Evolutionary conservation across 2,888 invertebrate genomes (phyloP).

Genomic region (Rhamphomyia laevipes): DNA sequence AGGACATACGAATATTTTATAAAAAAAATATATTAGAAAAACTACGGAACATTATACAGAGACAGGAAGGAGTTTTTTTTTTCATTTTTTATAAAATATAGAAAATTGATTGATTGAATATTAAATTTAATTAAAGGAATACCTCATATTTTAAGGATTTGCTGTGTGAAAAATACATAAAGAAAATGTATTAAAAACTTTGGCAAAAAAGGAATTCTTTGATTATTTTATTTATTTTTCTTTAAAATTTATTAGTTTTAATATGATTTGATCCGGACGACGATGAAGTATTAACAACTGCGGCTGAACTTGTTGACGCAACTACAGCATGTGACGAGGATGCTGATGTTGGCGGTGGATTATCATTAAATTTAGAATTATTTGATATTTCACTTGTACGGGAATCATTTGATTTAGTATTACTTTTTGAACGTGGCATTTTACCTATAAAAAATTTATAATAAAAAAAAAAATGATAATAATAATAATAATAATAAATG

Average conservation of each 20-base stretch:
- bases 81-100: too few relatives aligned
- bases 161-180: too few relatives aligned
- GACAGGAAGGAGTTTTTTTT: too few relatives aligned
- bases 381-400: conserved; percentile 35
- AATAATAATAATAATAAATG: neutral
- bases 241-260: conserved; percentile 31
- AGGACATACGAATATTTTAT: too few relatives aligned
- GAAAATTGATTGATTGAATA: too few relatives aligned
- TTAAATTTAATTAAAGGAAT: too few relatives aligned
- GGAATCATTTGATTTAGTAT: conserved; percentile 36
- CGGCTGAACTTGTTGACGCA: conserved; percentile 6
- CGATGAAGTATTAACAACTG: neutral
- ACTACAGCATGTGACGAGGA: conserved; percentile 10
- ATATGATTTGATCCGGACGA: conserved; percentile 10
- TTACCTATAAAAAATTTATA: conserved; percentile 24
- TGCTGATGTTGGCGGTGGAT: conserved; percentile 22
- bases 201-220: conserved; percentile 14
- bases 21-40: too few relatives aligned
- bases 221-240: conserved; percentile 12
- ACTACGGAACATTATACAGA: too few relatives aligned
- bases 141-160: too few relatives aligned
- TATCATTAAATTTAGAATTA: conserved; percentile 34
- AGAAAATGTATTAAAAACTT: conserved; percentile 8
- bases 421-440: conserved; percentile 36
- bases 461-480: neutral